Conservation (phyloP, 1,140 invertebrate genomes). For the Mamestra configurata region DNA sequence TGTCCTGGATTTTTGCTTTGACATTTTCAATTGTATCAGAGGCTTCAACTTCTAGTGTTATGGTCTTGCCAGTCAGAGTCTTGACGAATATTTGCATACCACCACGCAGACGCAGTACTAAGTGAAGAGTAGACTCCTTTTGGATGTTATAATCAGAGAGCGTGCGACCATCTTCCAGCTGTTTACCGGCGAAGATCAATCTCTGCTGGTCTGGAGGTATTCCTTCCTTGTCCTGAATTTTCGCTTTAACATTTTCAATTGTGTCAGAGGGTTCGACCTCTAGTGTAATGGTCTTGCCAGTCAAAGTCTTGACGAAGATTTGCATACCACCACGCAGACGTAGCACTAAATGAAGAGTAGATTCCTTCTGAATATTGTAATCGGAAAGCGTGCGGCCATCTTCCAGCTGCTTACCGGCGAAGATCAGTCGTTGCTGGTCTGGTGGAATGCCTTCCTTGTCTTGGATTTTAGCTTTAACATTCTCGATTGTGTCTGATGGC, state of each 20-base stretch:
- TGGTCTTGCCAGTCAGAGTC: constrained; percentile 25
- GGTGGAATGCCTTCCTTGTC: constrained; percentile 49
- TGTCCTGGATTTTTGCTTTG: constrained; percentile 35
- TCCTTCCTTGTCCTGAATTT: constrained; percentile 48
- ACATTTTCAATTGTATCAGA: constrained; percentile 41
- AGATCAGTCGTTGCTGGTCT: constrained; percentile 48
- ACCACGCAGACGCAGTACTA: constrained; percentile 43
- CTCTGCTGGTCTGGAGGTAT: constrained; percentile 48
- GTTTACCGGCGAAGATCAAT: constrained; percentile 47
- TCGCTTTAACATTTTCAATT: constrained; percentile 48
- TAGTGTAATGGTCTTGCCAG: constrained; percentile 42
- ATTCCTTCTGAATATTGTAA: constrained; percentile 49
- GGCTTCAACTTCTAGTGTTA: constrained; percentile 30
- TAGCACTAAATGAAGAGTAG: constrained; percentile 38
- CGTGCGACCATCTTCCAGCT: constrained; percentile 45
- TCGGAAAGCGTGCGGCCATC: constrained; percentile 42
- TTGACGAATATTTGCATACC: constrained; percentile 46
- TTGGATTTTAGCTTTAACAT: constrained; percentile 44
- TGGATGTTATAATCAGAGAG: constrained; percentile 47
- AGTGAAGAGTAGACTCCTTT: constrained; percentile 41
- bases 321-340: constrained; percentile 49
- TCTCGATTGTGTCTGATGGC: constrained; percentile 44
- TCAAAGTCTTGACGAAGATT: constrained; percentile 46
- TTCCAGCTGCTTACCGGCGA: constrained; percentile 48
- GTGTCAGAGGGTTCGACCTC: constrained; percentile 47